Base-by-base conservation (phyloP, 2,888 invertebrate species). In the Agapostemon virescens region DNA sequence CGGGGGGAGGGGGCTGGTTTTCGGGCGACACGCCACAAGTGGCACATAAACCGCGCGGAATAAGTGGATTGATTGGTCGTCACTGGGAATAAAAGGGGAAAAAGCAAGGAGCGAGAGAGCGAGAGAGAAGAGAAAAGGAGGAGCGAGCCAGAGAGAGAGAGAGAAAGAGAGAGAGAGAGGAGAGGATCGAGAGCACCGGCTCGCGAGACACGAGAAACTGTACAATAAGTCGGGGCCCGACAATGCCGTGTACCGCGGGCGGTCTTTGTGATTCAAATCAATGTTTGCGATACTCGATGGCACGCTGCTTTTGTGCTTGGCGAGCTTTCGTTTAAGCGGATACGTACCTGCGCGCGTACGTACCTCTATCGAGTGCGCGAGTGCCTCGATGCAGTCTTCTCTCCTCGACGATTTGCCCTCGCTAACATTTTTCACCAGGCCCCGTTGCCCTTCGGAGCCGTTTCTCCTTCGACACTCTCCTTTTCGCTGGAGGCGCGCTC, bases 191-290 rank as follows among this genome's bases (percentile, higher is more conserved):
- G 80, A 69, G 71, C 69, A 69, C 42, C 40, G 42, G 36, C 33
- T 58, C 68, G 68, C 70, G 71, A 79, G 81, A 79, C 79, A 83
- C 63, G 84, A 86, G 86, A 87, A 83, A 86, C 71, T 85, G 84
- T 87, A 90, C 91, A 91, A 91, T 90, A 90, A 92, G 91, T 91
- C 88, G 88, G 79, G 78, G 84, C 82, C 86, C 89, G 87, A 91
- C 91, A 90, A 90, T 89, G 86, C 88, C 82, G 87, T 42, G 42
- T 89, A 89, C 90, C 88, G 89, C 91, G 90, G 91, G 90, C 88
- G 91, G 88, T 88, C 90, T 90, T 92, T 92, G 91, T 92, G 87
- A 92, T 92, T 92, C 90, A 92, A 92, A 92, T 91, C 91, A 89
- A 91, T 92, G 91, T 91, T 92, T 91, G 90, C 88, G 90, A 91